Base-by-base conservation (phyloP, 2,113 vertebrate species). In the Seriola rivoliana region DNA sequence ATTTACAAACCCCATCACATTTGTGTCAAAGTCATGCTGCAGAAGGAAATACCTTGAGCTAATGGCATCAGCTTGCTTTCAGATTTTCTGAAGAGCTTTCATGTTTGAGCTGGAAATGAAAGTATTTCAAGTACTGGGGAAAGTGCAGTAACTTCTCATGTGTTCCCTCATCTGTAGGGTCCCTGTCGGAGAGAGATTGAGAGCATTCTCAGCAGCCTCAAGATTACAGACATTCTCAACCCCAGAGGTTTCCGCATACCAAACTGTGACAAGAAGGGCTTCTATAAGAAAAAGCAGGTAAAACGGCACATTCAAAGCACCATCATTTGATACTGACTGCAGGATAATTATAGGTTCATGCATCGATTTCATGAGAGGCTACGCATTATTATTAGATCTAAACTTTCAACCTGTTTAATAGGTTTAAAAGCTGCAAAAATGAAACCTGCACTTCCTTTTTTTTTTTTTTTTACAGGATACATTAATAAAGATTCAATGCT, bases 271-370 rank as follows among this genome's bases (percentile, higher is more conserved):
- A 97, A 96, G 93, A 99, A 97, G 85, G 98, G 98, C 1, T 99
- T 99, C 91, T 99, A 99, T 92, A 99, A 99, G 96, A 99, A 97
- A 93, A 99, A 97, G 75, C 98, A 99, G 96, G 98, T 99, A 89
- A 93, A 92, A 77, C 93, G 17, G 21, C 42, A 67, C 66, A 62
- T 62, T 23, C 46, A 40, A 1, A 32, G 5, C 16, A 66, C 9
- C 23, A 48, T 29, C 46, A 46, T 25, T 55, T 62, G 60, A 74
- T 12, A 17, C n/a, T 63, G 5, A 63, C 34, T 57, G 3, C 25
- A 4, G 52, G 23, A 21, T 50, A 34, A 34, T 50, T n/a, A 36
- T 4, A 68, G 40, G 55, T 6, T 13, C 2, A 3, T n/a, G 21
- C 34, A 34, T 29, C n/a, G 3, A 1, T 55, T 42, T 71, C 64